Evolutionary conservation across 2,113 vertebrate genomes (phyloP), one percentile per base, ranked within the genome.

Genomic region (Archilochus colubris): DNA sequence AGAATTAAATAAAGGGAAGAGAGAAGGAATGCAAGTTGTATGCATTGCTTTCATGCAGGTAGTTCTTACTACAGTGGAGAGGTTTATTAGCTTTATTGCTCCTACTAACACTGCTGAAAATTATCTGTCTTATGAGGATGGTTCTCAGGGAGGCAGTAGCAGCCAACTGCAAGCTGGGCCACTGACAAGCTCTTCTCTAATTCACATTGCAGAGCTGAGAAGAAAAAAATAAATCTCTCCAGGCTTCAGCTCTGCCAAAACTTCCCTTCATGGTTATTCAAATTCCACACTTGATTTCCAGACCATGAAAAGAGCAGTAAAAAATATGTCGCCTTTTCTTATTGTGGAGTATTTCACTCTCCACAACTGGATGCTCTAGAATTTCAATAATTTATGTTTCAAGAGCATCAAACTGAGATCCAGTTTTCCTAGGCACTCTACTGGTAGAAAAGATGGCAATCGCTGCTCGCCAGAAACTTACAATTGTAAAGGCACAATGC

Each of bases 71-170:
- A 59, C 61, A 78, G 68, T 36, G 64, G 80, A 80, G 69, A 78
- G 80, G 86, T 91, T 86, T 86, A 88, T 84, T 75, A 88, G 61
- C 80, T 81, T 86, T 88, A 86, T 81, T 78, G 48, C 80, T 94
- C 25, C 68, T 63, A 20, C 80, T 84, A 90, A 78, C 48, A 40
- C 28, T 74, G 73, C 79, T 78, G 63, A 72, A 96, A 93, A 92
- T 92, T 68, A 51, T 48, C 33, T 67, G 66, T 61, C 86, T 92
- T 88, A 58, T 2, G 33, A 64, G 68, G 36, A 79, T 46, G 64
- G n/a, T 25, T 88, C 77, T 81, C 57, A 0, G 73, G 43, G 51
- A 33, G 38, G 61, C 81, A 53, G 48, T 1, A 46, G 76, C 2
- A 40, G 5, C 62, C 63, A 43, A 43, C 80, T 33, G 54, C 73